A percentile compares a stretch with the other conserved stretches of the same genome.
These are phyloP conservation scores for Scolopax mira DNA, from an alignment of 2,113 vertebrate genomes.

Conservation along the genomic window DNA sequence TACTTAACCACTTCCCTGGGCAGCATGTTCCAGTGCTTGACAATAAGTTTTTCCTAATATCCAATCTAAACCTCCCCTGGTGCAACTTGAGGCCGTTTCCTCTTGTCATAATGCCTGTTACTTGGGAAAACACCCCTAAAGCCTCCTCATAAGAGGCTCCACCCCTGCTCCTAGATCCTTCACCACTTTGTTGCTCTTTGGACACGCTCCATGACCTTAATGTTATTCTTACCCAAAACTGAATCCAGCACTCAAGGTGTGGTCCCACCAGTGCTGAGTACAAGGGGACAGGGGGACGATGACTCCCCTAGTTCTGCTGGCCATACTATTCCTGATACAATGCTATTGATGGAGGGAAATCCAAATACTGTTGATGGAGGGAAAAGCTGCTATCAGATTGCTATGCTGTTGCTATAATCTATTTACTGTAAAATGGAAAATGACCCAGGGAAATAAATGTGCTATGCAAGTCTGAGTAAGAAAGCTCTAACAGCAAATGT, in stretches of 20 bases:
- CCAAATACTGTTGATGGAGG: conserved; percentile 12
- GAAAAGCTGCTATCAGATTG: conserved; percentile 35
- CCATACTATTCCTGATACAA: background rate
- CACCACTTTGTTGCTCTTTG: background rate
- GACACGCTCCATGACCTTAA: background rate
- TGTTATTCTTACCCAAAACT: background rate
- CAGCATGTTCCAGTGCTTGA: background rate
- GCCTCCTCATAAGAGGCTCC: background rate
- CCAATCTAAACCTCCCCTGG: background rate
- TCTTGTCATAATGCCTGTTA: background rate
- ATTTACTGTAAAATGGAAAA: conserved; percentile 63
- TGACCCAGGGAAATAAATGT: conserved; percentile 58
- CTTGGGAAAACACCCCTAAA: background rate
- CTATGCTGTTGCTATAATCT: conserved; percentile 28
- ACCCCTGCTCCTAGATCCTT: background rate
- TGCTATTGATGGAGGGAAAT: background rate
- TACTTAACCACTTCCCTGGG: background rate
- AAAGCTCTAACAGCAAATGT: background rate
- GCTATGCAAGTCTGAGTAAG: conserved; percentile 25
- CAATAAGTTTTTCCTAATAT: background rate
- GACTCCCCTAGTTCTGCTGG: background rate
- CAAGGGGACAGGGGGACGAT: background rate
- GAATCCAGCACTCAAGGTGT: background rate
- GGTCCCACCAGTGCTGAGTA: background rate
- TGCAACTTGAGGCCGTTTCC: background rate